Base-by-base conservation (phyloP, 2,113 vertebrate genomes). In the Psammodynastes pulverulentus region DNA sequence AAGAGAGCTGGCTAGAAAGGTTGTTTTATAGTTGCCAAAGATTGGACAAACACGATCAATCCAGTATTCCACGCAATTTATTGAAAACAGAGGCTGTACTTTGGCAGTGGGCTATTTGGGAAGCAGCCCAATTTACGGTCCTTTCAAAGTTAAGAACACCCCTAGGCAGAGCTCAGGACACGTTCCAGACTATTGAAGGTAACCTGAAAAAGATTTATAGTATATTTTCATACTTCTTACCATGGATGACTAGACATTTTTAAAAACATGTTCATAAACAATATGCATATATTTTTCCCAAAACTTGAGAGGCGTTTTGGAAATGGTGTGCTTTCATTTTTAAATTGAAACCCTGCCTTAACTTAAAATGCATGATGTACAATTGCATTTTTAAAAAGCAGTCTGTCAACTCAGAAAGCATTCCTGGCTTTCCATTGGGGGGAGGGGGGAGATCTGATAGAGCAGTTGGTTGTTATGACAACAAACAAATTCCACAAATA, bases 81-180 rank as follows among this genome's bases (percentile, higher is more conserved):
- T 86, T 99, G 88, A 99, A 99, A 97, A 99, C 98, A 0, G 99
- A 99, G 95, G 99, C 98, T 4, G 98, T 99, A 79, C 98, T 99
- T 24, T 99, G 99, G 99, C 99, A 99, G n/a, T 99, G 99, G 99
- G 99, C 99, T 9, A 98, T 99, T 39, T 99, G 99, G 99, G 99
- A 99, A 96, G 99, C 99, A 1, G 99, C 99, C 9, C 99, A 99
- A 96, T 99, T 99, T 95, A 99, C 99, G 0, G 99, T 99, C 6
- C 97, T 99, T 89, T 99, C 99, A 0, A 99, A 99, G 95, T 95
- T 99, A 26, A 97, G 99, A 79, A 99, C 99, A 0, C 99, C 99
- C 0, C 97, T 99, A 90, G 99, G 99, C 84, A 98, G 99, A 94
- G 99, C 99, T 23, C 99, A 99, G 94, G 99, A 99, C 95, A 99